These are phyloP conservation scores for Acanthosepion pharaonis DNA, from an alignment of 2,888 invertebrate genomes.

Conservation along the genomic window DNA sequence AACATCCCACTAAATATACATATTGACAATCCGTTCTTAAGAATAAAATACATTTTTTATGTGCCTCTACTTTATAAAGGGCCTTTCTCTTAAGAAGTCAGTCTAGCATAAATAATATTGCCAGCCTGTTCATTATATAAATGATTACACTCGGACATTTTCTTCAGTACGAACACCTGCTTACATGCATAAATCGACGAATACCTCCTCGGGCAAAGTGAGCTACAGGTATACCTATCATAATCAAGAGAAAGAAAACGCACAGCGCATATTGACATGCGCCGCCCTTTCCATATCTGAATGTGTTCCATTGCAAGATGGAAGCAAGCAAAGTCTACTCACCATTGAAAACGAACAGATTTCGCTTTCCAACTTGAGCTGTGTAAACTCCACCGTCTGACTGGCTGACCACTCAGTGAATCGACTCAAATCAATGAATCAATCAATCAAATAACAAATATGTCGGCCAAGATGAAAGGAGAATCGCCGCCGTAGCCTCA, in stretches of 20 bases:
- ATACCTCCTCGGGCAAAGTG: background rate
- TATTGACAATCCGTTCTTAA: no score
- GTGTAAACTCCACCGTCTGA: background rate
- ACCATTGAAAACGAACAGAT: background rate
- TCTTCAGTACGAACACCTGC: background rate
- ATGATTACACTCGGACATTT: no score
- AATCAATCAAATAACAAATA: constrained; percentile 12
- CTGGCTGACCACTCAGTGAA: background rate
- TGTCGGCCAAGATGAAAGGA: background rate
- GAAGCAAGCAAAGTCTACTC: background rate
- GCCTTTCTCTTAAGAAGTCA: background rate
- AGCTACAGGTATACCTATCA: background rate
- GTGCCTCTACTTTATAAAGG: no score
- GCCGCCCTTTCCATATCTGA: background rate
- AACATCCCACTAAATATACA: no score
- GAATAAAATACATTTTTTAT: no score
- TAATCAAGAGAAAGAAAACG: background rate
- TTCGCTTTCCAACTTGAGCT: background rate
- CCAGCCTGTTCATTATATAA: background rate
- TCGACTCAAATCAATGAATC: background rate
- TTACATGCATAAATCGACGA: background rate
- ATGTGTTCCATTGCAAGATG: background rate
- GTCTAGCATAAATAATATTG: background rate
- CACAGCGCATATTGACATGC: background rate
- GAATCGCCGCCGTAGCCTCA: background rate